Evolutionary conservation across 2,888 invertebrate genomes (phyloP), one percentile per base, ranked within the genome.

Genomic region (Zygogramma bicolorata): DNA sequence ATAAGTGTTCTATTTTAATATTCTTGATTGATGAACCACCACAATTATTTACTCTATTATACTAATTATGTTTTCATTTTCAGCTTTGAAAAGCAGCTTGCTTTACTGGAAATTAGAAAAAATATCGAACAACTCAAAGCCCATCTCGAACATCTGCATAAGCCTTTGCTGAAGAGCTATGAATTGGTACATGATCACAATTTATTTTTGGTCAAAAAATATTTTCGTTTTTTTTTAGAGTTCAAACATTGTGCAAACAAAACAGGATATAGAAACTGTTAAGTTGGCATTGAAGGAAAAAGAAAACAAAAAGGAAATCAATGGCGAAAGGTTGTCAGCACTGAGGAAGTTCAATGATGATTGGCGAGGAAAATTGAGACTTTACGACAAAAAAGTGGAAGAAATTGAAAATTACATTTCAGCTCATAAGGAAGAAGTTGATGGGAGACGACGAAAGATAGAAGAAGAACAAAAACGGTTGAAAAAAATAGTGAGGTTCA

Each of bases 41-140:
- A 38, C 10, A 38, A 38, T 4, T 7, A 38, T 13, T 38, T 38
- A 13, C 38, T 38, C 13, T 1, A 27, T 61, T 49, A 42, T 60
- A 27, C 15, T 57, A 34, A 57, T 38, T 18, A 20, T 61, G 15
- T 22, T 7, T 25, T 6, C 3, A 42, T 15, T 87, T 88, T 62
- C 77, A 93, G 92, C 78, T 88, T 89, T 29, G 92, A 93, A 80
- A 92, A 91, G 81, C 91, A 92, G 81, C 87, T 89, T 80, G 88
- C 89, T 78, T 88, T 92, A 71, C 85, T 89, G 77, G 89, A 90
- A 79, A 85, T 92, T 74, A 90, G 91, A 84, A 89, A 89, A 65
- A 89, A 89, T 59, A 87, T 89, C 75, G 88, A 88, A 76, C 87
- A 87, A 59, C 85, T 90, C 53, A 90, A 91, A 82, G 89, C 89